Conservation (phyloP, 2,113 vertebrate species). For the Ageneiosus marmoratus region DNA sequence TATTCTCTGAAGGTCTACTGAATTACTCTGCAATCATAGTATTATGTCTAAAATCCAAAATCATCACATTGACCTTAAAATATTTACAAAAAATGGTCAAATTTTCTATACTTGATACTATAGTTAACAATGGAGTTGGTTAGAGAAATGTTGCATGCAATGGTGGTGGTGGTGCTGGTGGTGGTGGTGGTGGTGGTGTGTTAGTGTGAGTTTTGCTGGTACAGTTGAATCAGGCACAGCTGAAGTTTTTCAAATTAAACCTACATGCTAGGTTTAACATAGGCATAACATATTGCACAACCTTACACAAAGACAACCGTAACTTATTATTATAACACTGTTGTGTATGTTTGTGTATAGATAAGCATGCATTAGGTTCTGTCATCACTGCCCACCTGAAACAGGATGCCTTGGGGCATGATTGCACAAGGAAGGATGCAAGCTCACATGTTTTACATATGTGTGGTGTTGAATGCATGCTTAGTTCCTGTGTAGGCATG, state of each 20-base stretch:
- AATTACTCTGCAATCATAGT: too few species aligned
- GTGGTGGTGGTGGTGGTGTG: too few species aligned
- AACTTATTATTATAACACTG: background rate
- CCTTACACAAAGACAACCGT: background rate
- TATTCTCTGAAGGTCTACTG: too few species aligned
- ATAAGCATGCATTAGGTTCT: slow-evolving; percentile 57
- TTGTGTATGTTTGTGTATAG: slow-evolving; percentile 42
- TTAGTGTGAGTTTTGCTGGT: too few species aligned
- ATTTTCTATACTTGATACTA: background rate
- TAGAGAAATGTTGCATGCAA: too few species aligned
- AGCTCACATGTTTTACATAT: background rate
- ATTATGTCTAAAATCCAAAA: too few species aligned
- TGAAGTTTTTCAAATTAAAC: too few species aligned
- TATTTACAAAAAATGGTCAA: too few species aligned
- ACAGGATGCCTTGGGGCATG: slow-evolving; percentile 45
- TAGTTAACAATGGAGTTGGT: background rate
- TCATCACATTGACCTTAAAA: too few species aligned
- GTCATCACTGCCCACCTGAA: slow-evolving; percentile 53
- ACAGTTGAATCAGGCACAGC: too few species aligned
- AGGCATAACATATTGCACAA: background rate
- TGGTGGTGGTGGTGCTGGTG: too few species aligned
- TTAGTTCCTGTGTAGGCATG: slow-evolving; percentile 21
- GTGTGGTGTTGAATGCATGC: slow-evolving; percentile 3
- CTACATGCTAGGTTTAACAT: too few species aligned
- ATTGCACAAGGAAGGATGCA: slow-evolving; percentile 53